Base-by-base conservation (phyloP, 2,113 vertebrate genomes). In the Tychaedon coryphoeus region DNA sequence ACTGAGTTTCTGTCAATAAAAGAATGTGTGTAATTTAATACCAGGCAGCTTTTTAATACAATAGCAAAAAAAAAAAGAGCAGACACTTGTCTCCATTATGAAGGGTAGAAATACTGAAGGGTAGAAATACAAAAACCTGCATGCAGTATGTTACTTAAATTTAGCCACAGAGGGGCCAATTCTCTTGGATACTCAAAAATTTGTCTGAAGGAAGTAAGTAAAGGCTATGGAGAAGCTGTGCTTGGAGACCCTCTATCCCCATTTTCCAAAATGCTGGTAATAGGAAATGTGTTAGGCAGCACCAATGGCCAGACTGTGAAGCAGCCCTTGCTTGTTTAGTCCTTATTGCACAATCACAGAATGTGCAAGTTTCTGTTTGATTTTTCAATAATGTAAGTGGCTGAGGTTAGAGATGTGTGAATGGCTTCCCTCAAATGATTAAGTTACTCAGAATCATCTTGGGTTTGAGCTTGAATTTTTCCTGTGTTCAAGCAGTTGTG, bases 1-100 rank as follows among this genome's bases (percentile, higher is more conserved):
- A 45, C 38, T 67, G 60, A 56, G 40, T 86, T 89, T 92, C 86
- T 92, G 79, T 95, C 86, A 91, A 57, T 89, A 91, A 80, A 93
- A 74, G 50, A 65, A 17, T 58, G 29, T 47, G 40, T 91, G 69
- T 78, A 85, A 87, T 85, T 92, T 91, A 93, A 88, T 61, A 74
- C 40, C 53, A 81, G 89, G 73, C 65, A 95, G 61, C 31, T 74
- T 91, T 86, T 89, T 79, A 93, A 78, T 87, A 57, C 34, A 75
- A 33, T 31, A 47, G 29, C 60, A 7, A 38, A 47, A n/a, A n/a
- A 36, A 47, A 47, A 80, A 81, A 56, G 24, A 76, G 23, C 42
- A 89, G 47, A 78, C 14, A 15, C 7, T 80, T 0, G 1, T 43
- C 40, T 92, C 6, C 64, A n/a, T 89, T 74, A 53, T 54, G 60